phyloP scores from a whole-genome alignment of 2,888 invertebrate species.

The Drosophila nigricruria region DNA sequence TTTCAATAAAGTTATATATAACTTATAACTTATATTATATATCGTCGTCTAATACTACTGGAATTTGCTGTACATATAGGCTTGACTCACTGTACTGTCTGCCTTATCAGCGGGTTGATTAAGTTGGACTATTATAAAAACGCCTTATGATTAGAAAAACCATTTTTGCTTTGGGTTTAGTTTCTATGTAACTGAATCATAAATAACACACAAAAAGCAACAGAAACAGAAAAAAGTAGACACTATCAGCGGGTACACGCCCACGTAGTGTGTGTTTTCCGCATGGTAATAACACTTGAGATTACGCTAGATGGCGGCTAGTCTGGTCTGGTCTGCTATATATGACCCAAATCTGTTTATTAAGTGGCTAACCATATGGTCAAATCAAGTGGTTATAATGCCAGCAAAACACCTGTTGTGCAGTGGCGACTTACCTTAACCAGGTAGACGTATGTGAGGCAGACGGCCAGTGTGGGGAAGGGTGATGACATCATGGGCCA shows the following conservation, averaged over 20 bases:
- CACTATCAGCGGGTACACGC: conserved; percentile 40
- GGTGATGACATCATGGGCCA: conserved; percentile 98
- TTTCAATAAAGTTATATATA: conserved; percentile 1
- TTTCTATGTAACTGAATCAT: conserved; percentile 24
- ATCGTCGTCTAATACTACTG: conserved; percentile 9
- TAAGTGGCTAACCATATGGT: conserved; percentile 8
- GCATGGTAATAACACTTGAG: conserved; percentile 56
- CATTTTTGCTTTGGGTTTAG: neutral
- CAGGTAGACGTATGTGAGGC: conserved; percentile 94
- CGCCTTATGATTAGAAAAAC: conserved; percentile 30
- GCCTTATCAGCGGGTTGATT: conserved; percentile 52
- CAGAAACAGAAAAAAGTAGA: neutral
- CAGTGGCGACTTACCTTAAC: conserved; percentile 89
- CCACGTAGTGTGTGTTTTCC: conserved; percentile 31
- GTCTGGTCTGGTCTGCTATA: neutral
- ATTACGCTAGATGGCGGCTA: conserved; percentile 26
- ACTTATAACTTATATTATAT: neutral
- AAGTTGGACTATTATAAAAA: conserved; percentile 28
- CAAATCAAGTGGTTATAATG: conserved; percentile 8
- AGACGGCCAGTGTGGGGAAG: conserved; percentile 95
- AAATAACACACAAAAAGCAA: conserved; percentile 29
- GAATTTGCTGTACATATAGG: neutral
- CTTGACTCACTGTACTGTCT: conserved; percentile 35
- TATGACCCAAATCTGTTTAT: conserved; percentile 44
- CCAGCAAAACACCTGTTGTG: conserved; percentile 23